A percentile compares a stretch with the other conserved stretches of the same genome.
phyloP scores from a whole-genome alignment of 2,797 vertebrate species.

The Melanotaenia nigrans region DNA sequence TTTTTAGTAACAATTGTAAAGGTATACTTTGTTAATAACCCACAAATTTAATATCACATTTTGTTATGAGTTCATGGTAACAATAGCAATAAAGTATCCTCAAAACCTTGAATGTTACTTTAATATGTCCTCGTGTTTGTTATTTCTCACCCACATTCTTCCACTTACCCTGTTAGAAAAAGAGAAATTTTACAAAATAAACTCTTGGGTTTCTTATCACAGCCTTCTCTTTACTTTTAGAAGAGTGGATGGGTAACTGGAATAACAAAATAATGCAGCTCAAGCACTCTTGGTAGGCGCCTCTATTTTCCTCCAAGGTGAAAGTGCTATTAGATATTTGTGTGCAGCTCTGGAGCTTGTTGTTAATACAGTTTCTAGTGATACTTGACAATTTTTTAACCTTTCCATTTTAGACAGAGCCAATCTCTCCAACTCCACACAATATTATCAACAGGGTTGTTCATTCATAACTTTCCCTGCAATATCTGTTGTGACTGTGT shows the following conservation, averaged over 20 bases:
- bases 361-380: constrained; percentile 1
- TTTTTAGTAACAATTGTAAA: no score
- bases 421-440: constrained; percentile 1
- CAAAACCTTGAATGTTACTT: constrained; percentile 18
- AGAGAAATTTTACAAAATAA: constrained; percentile 18
- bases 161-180: constrained; percentile 1
- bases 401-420: constrained; percentile 21
- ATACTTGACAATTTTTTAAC: constrained; percentile 16
- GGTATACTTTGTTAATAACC: no score
- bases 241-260: constrained; percentile 27
- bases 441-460: constrained; percentile 7
- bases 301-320: constrained; percentile 45
- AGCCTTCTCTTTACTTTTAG: constrained; percentile 19
- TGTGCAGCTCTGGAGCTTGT: constrained; percentile 32
- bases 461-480: constrained; percentile 51
- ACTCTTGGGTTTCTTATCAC: constrained; percentile 7
- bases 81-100: no score
- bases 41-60: no score
- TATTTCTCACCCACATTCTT: constrained; percentile 11
- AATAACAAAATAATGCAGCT: constrained; percentile 39
- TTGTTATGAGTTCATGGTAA: no score
- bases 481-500: constrained; percentile 10
- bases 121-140: constrained; percentile 34
- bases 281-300: constrained; percentile 23
- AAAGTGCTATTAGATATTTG: constrained; percentile 41